phyloP scores from a whole-genome alignment of 2,888 invertebrate species.

The Furcula furcula region DNA sequence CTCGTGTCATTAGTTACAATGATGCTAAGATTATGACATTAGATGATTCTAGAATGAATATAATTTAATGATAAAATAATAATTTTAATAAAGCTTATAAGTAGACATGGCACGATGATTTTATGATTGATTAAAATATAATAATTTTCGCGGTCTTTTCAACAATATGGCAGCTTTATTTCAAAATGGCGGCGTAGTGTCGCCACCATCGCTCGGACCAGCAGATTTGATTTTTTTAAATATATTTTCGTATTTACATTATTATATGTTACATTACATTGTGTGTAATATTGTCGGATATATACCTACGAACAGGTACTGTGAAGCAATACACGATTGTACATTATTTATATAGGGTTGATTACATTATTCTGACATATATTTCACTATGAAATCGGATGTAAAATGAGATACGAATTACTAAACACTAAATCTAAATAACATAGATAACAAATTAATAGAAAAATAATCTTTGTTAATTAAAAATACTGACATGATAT shows the following conservation, averaged over 20 bases:
- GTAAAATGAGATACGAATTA: constrained; percentile 11
- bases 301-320: constrained; percentile 69
- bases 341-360: constrained; percentile 9
- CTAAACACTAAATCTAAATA: constrained; percentile 10
- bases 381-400: constrained; percentile 19
- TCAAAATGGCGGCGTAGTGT: not conserved
- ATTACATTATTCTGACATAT: constrained; percentile 13
- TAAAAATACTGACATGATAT: constrained; percentile 21
- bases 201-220: not conserved
- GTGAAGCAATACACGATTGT: constrained; percentile 49
- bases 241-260: constrained; percentile 7
- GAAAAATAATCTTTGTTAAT: constrained; percentile 31
- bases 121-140: no score
- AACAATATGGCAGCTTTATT: no score
- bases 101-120: constrained; percentile 2
- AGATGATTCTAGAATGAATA: not conserved
- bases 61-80: no score
- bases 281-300: constrained; percentile 57
- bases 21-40: constrained; percentile 20
- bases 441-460: constrained; percentile 28
- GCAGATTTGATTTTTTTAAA: constrained; percentile 27
- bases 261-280: not conserved
- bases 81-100: no score
- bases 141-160: no score
- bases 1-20: constrained; percentile 1